phyloP scores from a whole-genome alignment of 2,113 vertebrate genomes.

The Paratilapia polleni region DNA sequence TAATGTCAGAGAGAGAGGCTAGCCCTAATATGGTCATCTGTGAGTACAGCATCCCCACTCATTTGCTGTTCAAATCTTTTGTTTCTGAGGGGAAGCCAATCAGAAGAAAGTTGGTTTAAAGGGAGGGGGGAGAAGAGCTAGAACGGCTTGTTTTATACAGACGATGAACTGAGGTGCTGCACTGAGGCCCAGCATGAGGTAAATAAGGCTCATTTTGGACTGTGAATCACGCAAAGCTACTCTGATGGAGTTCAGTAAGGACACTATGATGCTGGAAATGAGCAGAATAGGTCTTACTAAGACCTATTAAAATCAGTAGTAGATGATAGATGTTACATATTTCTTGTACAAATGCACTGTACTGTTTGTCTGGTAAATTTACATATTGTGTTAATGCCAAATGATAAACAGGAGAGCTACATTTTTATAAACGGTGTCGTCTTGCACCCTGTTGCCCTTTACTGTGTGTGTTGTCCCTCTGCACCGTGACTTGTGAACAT shows the following conservation, averaged over 20 bases:
- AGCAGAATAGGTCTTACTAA: neutral
- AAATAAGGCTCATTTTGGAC: neutral
- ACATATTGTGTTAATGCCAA: neutral
- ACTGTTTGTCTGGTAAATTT: neutral
- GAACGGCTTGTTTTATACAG: rapidly evolving
- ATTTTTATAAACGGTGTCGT: neutral
- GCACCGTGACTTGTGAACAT: neutral
- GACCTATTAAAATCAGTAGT: neutral
- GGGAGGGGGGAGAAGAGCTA: too few species aligned
- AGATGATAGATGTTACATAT: neutral
- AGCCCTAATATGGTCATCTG: neutral
- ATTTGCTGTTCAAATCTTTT: neutral
- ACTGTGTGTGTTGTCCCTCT: neutral
- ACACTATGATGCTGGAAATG: neutral
- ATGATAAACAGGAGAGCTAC: neutral
- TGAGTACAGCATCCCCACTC: neutral
- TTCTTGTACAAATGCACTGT: neutral
- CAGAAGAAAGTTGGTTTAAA: neutral
- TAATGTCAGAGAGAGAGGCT: neutral
- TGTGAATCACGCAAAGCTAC: neutral
- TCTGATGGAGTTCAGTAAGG: neutral
- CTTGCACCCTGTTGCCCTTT: neutral
- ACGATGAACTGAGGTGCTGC: neutral
- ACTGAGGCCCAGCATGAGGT: neutral
- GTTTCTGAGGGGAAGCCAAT: neutral